Percentiles rank a stretch among this genome's conserved stretches.
These are phyloP conservation scores for Catharus ustulatus DNA, from an alignment of 2,797 vertebrate genomes.

Conservation along the genomic window DNA sequence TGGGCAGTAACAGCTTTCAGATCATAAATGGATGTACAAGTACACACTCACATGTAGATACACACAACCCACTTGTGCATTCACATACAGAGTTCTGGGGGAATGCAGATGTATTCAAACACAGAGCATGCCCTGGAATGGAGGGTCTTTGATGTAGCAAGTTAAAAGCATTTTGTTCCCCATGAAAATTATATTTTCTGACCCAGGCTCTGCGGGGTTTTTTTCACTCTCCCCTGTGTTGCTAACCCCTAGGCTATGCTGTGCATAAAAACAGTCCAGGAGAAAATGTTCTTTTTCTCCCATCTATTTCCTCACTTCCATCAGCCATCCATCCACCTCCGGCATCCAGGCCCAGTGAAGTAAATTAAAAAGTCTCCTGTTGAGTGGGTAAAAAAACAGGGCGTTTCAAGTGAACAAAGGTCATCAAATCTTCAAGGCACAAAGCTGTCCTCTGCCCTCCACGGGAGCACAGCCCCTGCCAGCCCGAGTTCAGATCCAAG, in stretches of 20 bases:
- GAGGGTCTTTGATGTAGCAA: background rate
- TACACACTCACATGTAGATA: background rate
- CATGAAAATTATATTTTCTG: background rate
- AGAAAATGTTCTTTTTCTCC: background rate
- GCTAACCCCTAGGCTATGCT: background rate
- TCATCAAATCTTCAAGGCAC: constrained; percentile 15
- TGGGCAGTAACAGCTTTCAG: background rate
- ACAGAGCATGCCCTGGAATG: background rate
- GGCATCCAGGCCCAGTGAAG: background rate
- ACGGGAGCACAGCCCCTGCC: background rate
- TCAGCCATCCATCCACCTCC: background rate
- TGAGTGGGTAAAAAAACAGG: background rate
- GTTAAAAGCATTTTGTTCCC: constrained; percentile 13
- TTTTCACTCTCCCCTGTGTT: background rate
- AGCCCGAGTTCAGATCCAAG: background rate
- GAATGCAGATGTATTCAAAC: background rate
- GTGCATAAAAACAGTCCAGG: background rate
- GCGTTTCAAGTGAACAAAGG: background rate
- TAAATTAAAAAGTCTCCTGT: constrained; percentile 29
- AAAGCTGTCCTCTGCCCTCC: constrained; percentile 23
- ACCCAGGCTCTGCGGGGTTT: background rate
- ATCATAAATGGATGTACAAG: background rate
- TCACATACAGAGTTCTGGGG: background rate
- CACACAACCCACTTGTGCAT: background rate
- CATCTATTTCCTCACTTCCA: background rate